A percentile compares a stretch with the other conserved stretches of the same genome.
Evolutionary conservation across 2,797 vertebrate species (phyloP).

Genomic region (Paratrypauchen microcephalus): DNA sequence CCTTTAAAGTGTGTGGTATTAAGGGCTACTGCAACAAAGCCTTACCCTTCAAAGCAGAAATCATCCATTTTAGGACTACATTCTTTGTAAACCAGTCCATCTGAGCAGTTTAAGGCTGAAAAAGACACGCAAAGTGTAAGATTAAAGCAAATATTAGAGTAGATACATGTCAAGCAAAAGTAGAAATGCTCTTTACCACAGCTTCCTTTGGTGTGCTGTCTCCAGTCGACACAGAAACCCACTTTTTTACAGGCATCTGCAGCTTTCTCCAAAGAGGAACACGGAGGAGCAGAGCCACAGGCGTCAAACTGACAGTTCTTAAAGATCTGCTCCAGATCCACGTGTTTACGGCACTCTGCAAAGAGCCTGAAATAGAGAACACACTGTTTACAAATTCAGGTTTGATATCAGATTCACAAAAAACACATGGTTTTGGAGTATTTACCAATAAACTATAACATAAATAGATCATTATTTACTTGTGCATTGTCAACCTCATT

Average conservation of each 20-base stretch:
- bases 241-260: slow-evolving; percentile 57
- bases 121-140: slow-evolving; percentile 2
- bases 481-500: too few relatives aligned
- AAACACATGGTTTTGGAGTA: too few relatives aligned
- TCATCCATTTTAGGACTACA: slow-evolving; percentile 47
- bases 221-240: slow-evolving; percentile 70
- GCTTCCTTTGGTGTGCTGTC: slow-evolving; percentile 57
- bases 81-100: slow-evolving; percentile 61
- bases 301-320: slow-evolving; percentile 65
- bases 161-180: not conserved
- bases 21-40: too few relatives aligned
- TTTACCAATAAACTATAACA: too few relatives aligned
- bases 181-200: slow-evolving; percentile 60
- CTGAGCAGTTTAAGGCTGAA: slow-evolving; percentile 56
- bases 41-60: slow-evolving; percentile 68
- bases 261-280: slow-evolving; percentile 62
- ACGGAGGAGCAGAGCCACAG: slow-evolving; percentile 28
- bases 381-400: too few relatives aligned
- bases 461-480: too few relatives aligned
- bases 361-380: slow-evolving; percentile 57
- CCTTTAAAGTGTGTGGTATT: too few relatives aligned
- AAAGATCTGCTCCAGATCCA: slow-evolving; percentile 42
- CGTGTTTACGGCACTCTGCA: slow-evolving; percentile 39
- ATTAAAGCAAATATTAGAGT: not conserved
- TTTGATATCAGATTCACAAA: too few relatives aligned